Percentiles rank a stretch among this genome's conserved stretches.
phyloP scores from a whole-genome alignment of 1,140 invertebrate species.

The Chironomus tepperi region DNA sequence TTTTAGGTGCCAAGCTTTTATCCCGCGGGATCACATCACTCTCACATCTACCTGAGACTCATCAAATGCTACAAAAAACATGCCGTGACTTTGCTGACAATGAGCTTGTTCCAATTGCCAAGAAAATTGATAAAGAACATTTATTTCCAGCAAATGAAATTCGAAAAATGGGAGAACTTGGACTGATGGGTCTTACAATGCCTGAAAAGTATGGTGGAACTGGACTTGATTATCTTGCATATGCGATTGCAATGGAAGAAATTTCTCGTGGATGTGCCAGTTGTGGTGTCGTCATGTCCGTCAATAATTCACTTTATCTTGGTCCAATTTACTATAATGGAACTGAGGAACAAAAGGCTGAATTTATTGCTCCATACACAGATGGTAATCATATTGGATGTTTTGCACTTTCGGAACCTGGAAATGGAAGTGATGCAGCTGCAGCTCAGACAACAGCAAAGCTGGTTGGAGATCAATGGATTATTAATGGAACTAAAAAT shows the following conservation, averaged over 20 bases:
- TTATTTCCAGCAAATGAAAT: slow-evolving; percentile 78
- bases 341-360: slow-evolving; percentile 69
- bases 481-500: slow-evolving; percentile 86
- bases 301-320: slow-evolving; percentile 78
- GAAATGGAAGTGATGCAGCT: slow-evolving; percentile 83
- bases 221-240: slow-evolving; percentile 85
- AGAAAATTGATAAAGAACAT: slow-evolving; percentile 75
- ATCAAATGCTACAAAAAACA: slow-evolving; percentile 86
- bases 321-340: slow-evolving; percentile 75
- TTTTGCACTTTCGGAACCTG: slow-evolving; percentile 71
- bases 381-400: slow-evolving; percentile 59
- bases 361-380: slow-evolving; percentile 69
- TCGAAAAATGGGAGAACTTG: slow-evolving; percentile 85
- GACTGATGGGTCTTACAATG: slow-evolving; percentile 71
- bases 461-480: slow-evolving; percentile 55
- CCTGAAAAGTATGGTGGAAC: slow-evolving; percentile 66
- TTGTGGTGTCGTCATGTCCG: slow-evolving; percentile 83
- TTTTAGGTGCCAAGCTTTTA: background rate
- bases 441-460: slow-evolving; percentile 82
- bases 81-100: slow-evolving; percentile 85
- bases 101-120: slow-evolving; percentile 79
- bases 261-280: slow-evolving; percentile 79
- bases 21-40: slow-evolving; percentile 50
- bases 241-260: slow-evolving; percentile 91
- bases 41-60: slow-evolving; percentile 74